Conservation (phyloP, 92 coral and sea anemone genomes). For the Desmophyllum pertusum region DNA sequence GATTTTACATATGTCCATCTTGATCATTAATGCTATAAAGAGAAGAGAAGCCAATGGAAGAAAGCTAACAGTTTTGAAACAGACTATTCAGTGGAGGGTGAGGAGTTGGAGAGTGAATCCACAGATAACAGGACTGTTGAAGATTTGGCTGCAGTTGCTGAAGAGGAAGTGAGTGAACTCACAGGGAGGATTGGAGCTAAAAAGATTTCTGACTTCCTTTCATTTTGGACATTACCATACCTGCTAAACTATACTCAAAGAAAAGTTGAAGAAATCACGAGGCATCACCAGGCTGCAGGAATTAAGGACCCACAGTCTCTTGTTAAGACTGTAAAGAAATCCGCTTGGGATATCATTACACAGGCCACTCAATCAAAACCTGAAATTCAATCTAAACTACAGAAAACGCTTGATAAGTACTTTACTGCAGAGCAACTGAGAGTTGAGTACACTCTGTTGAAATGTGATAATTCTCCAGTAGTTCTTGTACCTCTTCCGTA, state of each 20-base stretch:
- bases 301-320: background rate
- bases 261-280: background rate
- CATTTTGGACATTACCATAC: constrained; percentile 7
- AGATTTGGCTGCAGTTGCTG: constrained; percentile 5
- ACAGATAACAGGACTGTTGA: too few relatives aligned
- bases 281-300: background rate
- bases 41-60: too few relatives aligned
- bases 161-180: background rate
- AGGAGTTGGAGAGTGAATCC: background rate
- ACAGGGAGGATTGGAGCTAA: constrained; percentile 32
- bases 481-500: constrained; percentile 23
- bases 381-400: background rate
- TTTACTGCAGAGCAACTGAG: background rate
- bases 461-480: background rate
- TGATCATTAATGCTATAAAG: too few relatives aligned
- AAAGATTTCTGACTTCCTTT: constrained; percentile 37
- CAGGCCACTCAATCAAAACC: background rate
- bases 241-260: constrained; percentile 28
- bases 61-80: too few relatives aligned
- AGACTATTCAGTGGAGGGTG: background rate
- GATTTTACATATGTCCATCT: too few relatives aligned
- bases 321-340: background rate
- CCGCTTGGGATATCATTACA: background rate
- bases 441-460: background rate
- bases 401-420: background rate